Base-by-base conservation (phyloP, 2,797 vertebrate genomes). In the Silurus aristotelis region DNA sequence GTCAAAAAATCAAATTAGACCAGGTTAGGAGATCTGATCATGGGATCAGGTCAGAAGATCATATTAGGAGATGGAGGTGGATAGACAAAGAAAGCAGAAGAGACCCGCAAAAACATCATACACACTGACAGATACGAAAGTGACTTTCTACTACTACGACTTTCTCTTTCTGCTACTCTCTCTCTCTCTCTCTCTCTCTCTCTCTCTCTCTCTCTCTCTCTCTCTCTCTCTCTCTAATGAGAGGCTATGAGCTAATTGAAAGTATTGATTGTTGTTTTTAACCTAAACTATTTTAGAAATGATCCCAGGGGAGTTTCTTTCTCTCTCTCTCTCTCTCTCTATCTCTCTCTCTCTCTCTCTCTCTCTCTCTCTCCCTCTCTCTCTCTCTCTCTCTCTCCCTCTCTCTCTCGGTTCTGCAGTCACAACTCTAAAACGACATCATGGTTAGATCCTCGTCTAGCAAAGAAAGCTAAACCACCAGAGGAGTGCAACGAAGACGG, bases 361-460 rank as follows among this genome's bases (percentile, higher is more conserved):
- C 80, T 78, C 58, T 77, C 73, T 77, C 61, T 81, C 70, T 75
- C 27, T 70, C 63, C 70, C 46, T 73, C 63, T 60, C 52, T 72
- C 43, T 80, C 78, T 82, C 89, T 82, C 75, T 66, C 91, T 92
- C 48, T 92, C 91, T 88, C 84, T 90, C 31, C 67, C 75, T 66
- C 91, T 92, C 48, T 92, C 91, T 88, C 85, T 90, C 31, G 67
- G 82, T 94, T 94, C 91, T 88, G 87, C 96, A 99, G 98, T 95
- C 98, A 99, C 96, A 99, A 99, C 96, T 99, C 97, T 94, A 99
- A 99, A 97, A 99, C 98, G 90, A 99, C 98, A 92, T 99, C 98
- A 94, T 99, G 98, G 98, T 95, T 99, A 94, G 98, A 99, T 96
- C 98, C 98, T 88, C 96, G 98, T 93, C 96, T 99, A 90, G 98